These are phyloP conservation scores for Crotophaga sulcirostris DNA, from an alignment of 2,113 vertebrate genomes.

Conservation along the genomic window DNA sequence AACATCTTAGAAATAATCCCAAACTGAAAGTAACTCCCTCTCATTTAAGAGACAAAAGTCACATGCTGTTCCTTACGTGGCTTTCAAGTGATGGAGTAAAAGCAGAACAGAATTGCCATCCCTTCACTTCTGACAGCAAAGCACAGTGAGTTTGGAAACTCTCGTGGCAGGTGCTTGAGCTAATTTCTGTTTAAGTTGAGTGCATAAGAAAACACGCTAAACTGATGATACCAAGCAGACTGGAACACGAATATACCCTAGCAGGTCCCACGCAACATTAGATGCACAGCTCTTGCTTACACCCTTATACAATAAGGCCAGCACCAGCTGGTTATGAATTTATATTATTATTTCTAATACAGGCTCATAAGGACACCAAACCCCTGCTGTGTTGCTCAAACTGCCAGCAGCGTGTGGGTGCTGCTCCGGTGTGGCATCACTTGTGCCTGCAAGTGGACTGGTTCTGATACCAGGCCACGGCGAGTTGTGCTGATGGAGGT, in stretches of 20 bases:
- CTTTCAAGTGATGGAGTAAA: neutral
- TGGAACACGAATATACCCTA: neutral
- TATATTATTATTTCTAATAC: neutral
- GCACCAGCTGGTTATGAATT: neutral
- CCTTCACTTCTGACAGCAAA: neutral
- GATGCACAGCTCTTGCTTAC: too few species aligned
- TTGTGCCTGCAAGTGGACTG: neutral
- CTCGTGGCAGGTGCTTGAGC: neutral
- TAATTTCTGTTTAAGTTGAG: neutral
- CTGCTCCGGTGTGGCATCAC: fast-evolving
- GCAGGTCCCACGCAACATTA: too few species aligned
- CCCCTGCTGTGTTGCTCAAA: neutral
- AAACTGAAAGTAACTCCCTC: neutral
- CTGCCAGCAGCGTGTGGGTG: neutral
- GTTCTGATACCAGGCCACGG: neutral
- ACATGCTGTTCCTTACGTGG: neutral
- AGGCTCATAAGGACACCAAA: neutral
- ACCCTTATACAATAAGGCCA: neutral
- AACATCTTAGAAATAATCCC: neutral
- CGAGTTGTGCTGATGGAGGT: fast-evolving
- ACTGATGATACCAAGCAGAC: neutral
- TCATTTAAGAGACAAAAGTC: neutral
- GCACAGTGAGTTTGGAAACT: neutral
- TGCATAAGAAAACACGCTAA: neutral
- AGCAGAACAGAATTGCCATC: neutral